Evolutionary conservation across 2,888 invertebrate genomes (phyloP).

Genomic region (Andrena chrysosceles): DNA sequence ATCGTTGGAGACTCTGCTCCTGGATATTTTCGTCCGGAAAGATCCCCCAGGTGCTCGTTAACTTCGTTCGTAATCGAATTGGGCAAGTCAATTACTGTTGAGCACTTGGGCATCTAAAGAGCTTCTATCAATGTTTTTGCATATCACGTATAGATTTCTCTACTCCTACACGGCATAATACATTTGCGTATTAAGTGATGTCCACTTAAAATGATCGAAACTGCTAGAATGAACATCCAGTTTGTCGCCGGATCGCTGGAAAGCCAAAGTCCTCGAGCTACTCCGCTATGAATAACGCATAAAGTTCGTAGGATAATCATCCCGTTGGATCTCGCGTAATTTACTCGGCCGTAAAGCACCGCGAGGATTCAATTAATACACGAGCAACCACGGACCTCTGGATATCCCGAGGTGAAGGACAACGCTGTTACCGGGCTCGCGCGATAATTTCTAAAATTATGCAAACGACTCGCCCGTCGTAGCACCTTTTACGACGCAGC

Average conservation of each 20-base stretch:
- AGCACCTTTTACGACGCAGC: neutral
- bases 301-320: neutral
- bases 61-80: neutral
- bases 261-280: neutral
- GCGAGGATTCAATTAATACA: constrained; percentile 15
- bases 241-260: neutral
- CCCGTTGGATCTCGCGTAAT: neutral
- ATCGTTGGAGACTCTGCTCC: constrained; percentile 27
- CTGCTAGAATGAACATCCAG: neutral
- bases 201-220: too few relatives aligned
- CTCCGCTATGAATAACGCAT: neutral
- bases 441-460: constrained; percentile 17
- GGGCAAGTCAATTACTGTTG: neutral
- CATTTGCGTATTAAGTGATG: too few relatives aligned
- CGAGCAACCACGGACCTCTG: neutral
- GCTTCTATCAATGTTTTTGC: too few relatives aligned
- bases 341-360: constrained; percentile 2
- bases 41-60: neutral
- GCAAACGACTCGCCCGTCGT: constrained; percentile 9
- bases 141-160: too few relatives aligned
- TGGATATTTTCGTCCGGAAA: neutral
- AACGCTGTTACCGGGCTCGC: constrained; percentile 1
- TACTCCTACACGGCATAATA: too few relatives aligned
- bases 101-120: neutral
- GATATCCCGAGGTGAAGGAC: neutral